Evolutionary conservation across 2,113 vertebrate species (phyloP), one percentile per base, ranked within the genome.

Genomic region (Collichthys lucidus): DNA sequence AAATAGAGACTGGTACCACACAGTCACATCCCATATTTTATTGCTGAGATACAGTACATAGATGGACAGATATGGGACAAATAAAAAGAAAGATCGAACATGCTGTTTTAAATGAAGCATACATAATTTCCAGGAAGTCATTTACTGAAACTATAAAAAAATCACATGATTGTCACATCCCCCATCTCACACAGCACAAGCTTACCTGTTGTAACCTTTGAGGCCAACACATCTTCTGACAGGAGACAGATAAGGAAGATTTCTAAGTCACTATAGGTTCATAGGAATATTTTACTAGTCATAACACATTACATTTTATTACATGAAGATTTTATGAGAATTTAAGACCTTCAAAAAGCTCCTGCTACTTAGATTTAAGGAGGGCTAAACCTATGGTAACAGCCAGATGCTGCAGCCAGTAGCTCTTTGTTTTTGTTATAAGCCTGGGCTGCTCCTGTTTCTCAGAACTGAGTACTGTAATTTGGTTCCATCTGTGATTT

Each of bases 81-180:
- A 68, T 60, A 17, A 40, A n/a, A 57, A 62, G 16, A n/a, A 49
- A 62, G 11, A n/a, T 1, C 14, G 1, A n/a, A 16, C 12, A 35
- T 57, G 1, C 1, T 3, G 29, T 47, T 80, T n/a, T 26, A 29
- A 2, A 12, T 56, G 2, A 56, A 11, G 19, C 20, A 26, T 24
- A 8, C 16, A 52, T 20, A 11, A 19, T 19, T 29, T 53, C 16
- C 4, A 2, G 16, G 1, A 56, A 74, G 35, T 67, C 12, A 68
- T 26, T 83, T 9, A 78, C 46, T 29, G 3, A 65, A 44, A 55
- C 14, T 15, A 47, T 81, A 77, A 40, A 77, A 73, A 84, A 73
- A 24, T 67, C 74, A 81, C 46, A 55, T 47, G 64, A 82, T 20
- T 57, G 60, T 78, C 56, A 71, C 22, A 42, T 35, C 11, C 56